Percentiles rank a stretch among this genome's conserved stretches.
Evolutionary conservation across 2,797 vertebrate species (phyloP).

Genomic region (Enteromius argenteus): DNA sequence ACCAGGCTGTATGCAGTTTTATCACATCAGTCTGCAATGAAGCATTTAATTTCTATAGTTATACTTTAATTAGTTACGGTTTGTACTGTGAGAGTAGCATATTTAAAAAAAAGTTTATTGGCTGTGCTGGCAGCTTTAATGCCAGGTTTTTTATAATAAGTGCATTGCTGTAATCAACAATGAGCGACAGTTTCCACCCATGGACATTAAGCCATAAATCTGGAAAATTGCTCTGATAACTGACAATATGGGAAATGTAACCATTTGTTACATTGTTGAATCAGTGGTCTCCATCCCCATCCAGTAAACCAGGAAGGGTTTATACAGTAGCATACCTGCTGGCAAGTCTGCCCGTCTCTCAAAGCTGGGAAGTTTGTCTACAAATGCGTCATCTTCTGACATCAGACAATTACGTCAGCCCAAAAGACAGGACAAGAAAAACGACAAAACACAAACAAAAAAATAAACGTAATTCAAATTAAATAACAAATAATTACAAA

Average conservation of each 20-base stretch:
- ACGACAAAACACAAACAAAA: conserved; percentile 62
- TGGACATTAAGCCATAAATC: not conserved
- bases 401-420: conserved; percentile 80
- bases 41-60: not conserved
- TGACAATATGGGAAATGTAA: conserved; percentile 68
- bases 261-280: conserved; percentile 72
- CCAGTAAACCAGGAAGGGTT: conserved; percentile 57
- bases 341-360: conserved; percentile 87
- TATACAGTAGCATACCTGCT: conserved; percentile 84
- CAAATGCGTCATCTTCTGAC: conserved; percentile 92
- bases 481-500: conserved; percentile 67
- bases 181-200: not conserved
- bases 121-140: not conserved
- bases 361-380: conserved; percentile 92
- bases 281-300: conserved; percentile 52
- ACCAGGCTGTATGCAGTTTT: not conserved
- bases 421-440: conserved; percentile 64
- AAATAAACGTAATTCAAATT: conserved; percentile 56
- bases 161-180: not conserved
- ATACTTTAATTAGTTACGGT: not conserved
- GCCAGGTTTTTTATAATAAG: not conserved
- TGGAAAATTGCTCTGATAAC: conserved; percentile 40
- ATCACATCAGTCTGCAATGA: not conserved
- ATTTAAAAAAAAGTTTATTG: not conserved
- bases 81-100: not conserved